Evolutionary conservation across 2,888 invertebrate species (phyloP).

Genomic region (Ormyrus nitidulus): DNA sequence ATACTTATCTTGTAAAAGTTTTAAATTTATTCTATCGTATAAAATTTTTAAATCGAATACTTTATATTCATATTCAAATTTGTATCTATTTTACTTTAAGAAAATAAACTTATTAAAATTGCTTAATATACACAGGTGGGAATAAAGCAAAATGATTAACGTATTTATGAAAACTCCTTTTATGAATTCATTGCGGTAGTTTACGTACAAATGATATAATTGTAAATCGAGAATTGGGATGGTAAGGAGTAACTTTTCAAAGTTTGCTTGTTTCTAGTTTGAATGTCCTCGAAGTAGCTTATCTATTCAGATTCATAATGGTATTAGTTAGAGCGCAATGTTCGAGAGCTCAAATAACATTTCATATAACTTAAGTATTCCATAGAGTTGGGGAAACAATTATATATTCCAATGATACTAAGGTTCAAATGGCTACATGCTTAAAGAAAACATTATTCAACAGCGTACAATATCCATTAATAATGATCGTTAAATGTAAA

Average conservation of each 20-base stretch:
- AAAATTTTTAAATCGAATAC: too few species aligned
- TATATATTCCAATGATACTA: background rate
- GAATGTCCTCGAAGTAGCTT: constrained; percentile 7
- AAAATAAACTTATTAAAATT: too few species aligned
- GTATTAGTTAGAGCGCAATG: background rate
- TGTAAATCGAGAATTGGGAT: background rate
- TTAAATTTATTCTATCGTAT: too few species aligned
- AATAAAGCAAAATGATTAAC: too few species aligned
- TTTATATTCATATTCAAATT: too few species aligned
- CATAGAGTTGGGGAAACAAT: background rate
- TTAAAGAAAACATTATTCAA: too few species aligned
- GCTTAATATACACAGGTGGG: too few species aligned
- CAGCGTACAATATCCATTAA: too few species aligned
- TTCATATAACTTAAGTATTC: background rate
- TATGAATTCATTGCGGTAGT: background rate
- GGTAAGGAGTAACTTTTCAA: constrained; percentile 3
- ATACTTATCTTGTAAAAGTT: too few species aligned
- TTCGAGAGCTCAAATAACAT: background rate
- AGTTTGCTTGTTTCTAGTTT: constrained; percentile 13
- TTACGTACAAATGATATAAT: constrained; percentile 2
- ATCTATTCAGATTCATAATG: constrained; percentile 15
- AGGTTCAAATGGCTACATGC: too few species aligned
- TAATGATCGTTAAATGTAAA: too few species aligned
- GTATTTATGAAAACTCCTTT: background rate
- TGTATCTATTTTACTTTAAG: too few species aligned